These are phyloP conservation scores for Hydropsyche betteni DNA, from an alignment of 2,888 invertebrate genomes.

Conservation along the genomic window DNA sequence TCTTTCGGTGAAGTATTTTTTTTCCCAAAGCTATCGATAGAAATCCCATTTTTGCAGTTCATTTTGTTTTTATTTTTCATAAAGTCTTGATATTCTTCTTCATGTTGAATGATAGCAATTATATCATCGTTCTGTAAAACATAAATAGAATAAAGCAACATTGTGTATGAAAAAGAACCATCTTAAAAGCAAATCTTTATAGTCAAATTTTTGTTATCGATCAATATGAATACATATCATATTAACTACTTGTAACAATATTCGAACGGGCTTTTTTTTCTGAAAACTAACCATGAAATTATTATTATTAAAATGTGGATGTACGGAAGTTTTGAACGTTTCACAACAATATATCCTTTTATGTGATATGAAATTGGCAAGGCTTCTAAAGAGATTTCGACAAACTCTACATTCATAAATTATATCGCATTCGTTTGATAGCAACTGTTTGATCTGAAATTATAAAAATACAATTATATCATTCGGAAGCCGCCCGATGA, in stretches of 20 bases:
- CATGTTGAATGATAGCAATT: constrained; percentile 63
- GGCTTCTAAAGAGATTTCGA: constrained; percentile 83
- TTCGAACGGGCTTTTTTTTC: constrained; percentile 26
- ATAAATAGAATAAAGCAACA: too few relatives aligned
- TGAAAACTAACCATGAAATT: constrained; percentile 58
- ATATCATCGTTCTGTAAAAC: constrained; percentile 60
- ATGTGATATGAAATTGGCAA: constrained; percentile 89
- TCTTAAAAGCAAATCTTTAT: too few relatives aligned
- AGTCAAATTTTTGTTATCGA: not conserved
- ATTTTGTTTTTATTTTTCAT: constrained; percentile 55
- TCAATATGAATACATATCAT: not conserved
- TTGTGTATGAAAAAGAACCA: too few relatives aligned
- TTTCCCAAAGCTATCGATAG: constrained; percentile 44
- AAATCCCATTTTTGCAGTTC: constrained; percentile 27
- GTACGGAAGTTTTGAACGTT: constrained; percentile 63
- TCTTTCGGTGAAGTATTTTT: constrained; percentile 64
- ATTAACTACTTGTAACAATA: constrained; percentile 27
- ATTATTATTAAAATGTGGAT: constrained; percentile 62
- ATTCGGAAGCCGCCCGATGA: not conserved
- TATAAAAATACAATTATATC: constrained; percentile 51
- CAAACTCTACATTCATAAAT: constrained; percentile 91
- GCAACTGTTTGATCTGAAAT: constrained; percentile 75
- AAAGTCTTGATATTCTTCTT: constrained; percentile 62
- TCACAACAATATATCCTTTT: constrained; percentile 84
- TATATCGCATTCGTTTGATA: constrained; percentile 86